Percentiles rank a stretch among this genome's conserved stretches.
Conservation (phyloP, 2,113 vertebrate species). For the Nansenia antarctica region DNA sequence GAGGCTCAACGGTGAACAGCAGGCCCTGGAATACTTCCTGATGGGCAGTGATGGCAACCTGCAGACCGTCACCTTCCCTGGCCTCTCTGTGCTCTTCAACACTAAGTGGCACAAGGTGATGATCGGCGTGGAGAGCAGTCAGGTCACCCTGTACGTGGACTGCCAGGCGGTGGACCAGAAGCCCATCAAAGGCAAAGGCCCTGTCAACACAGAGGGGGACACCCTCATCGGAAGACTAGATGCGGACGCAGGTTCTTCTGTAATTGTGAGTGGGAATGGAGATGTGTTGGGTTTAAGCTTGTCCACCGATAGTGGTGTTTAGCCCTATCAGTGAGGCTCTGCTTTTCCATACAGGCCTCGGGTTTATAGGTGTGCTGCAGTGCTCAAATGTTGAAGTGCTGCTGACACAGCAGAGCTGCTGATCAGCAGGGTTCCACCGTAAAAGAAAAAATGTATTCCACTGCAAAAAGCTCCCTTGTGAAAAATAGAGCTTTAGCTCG, state of each 20-base stretch:
- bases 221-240: constrained; percentile 80
- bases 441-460: constrained; percentile 22
- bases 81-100: constrained; percentile 80
- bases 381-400: constrained; percentile 55
- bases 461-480: constrained; percentile 33
- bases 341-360: constrained; percentile 29
- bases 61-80: constrained; percentile 77
- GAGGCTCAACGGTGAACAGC: constrained; percentile 78
- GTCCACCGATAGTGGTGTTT: background rate
- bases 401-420: constrained; percentile 49
- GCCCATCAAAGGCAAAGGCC: constrained; percentile 78
- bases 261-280: constrained; percentile 72
- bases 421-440: constrained; percentile 52
- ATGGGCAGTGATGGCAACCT: constrained; percentile 73
- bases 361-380: constrained; percentile 48
- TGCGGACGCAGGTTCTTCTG: constrained; percentile 72
- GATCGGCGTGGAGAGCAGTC: constrained; percentile 76
- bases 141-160: constrained; percentile 79
- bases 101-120: constrained; percentile 84
- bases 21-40: constrained; percentile 81
- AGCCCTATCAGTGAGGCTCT: constrained; percentile 27
- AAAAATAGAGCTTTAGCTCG: constrained; percentile 30
- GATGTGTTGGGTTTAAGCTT: constrained; percentile 5
- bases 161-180: constrained; percentile 78
- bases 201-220: constrained; percentile 78